Base-by-base conservation (phyloP, 2,888 invertebrate species). In the Neuroscelio doddi region DNA sequence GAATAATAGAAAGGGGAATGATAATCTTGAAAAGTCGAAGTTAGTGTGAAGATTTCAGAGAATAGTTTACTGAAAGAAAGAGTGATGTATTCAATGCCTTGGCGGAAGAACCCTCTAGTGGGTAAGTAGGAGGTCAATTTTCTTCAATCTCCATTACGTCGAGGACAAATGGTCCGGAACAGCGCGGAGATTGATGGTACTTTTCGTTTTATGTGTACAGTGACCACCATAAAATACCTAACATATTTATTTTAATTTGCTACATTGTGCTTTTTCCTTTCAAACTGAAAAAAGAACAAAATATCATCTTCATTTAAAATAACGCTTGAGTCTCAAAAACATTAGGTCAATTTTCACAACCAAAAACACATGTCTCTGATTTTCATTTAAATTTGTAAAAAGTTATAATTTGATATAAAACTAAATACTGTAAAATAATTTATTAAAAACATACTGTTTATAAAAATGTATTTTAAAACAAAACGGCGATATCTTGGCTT, bases 101-200 rank as follows among this genome's bases (percentile, higher is more conserved):
- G 32, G 39, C 26, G 17, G 50, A 51, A 50, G 41, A 41, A 41
- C 39, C 29, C 50, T 51, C 50, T 21, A 51, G 50, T 49, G 39
- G 41, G 29, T 51, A 41, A 44, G 44, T 44, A 44, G 44, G 27
- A 51, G 41, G 50, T 51, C 50, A 51, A 51, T 51, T 49, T 49
- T 49, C 49, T 49, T 49, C 49, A 49, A 49, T 49, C 50, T 41
- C 50, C 29, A 51, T 51, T 38, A 51, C 50, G 30, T 41, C 12
- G 41, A 12, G 30, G 41, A 51, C 50, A 51, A 51, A 51, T 51
- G 50, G 50, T 38, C 50, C 30, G 41, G 50, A 41, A 51, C 16
- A 38, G 50, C 16, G 26, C 50, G 17, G 29, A 51, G 50, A 51
- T 51, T 51, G 50, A 51, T 51, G 50, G 12, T 49, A 38, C 15